Evolutionary conservation across 2,113 vertebrate genomes (phyloP), one percentile per base, ranked within the genome.

Genomic region (Trogon melanurus): DNA sequence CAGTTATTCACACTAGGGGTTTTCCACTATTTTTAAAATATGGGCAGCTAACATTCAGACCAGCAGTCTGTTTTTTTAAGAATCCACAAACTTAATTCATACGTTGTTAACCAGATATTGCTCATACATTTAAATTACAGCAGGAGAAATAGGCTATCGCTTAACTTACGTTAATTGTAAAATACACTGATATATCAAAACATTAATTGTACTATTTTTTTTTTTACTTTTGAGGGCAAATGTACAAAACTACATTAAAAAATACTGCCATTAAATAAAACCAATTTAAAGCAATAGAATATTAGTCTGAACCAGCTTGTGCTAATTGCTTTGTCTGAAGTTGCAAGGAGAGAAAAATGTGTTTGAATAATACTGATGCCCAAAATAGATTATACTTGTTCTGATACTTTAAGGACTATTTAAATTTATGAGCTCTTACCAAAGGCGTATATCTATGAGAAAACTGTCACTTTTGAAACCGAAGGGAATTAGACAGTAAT

Each of bases 11-110:
- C 76, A 64, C 5, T 1, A 17, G 53, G 64, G 30, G 54, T 91
- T 95, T 91, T 72, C 75, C 16, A 50, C 57, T 69, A 32, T 56
- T 58, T n/a, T 88, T 86, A 81, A 93, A 89, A 95, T 30, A 81
- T 0, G n/a, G 34, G 88, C 73, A 91, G 84, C n/a, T 79, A 65
- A 87, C 61, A 72, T 87, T 85, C 76, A 72, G 85, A 70, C 0
- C 30, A 56, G 65, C 48, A 65, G 74, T 14, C 73, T 83, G 76
- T 57, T 56, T 81, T 36, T 80, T 50, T 64, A 74, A 76, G 85
- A 73, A 73, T 71, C 62, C 32, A 84, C 44, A 85, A 70, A 88
- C 26, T 66, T 47, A 88, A 56, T 32, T 94, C 51, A 36, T 75
- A 81, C 1, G 12, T 57, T 4, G 23, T 80, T 87, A 85, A 69